phyloP scores from a whole-genome alignment of 1,140 invertebrate species.

The Drosophila tristis region DNA sequence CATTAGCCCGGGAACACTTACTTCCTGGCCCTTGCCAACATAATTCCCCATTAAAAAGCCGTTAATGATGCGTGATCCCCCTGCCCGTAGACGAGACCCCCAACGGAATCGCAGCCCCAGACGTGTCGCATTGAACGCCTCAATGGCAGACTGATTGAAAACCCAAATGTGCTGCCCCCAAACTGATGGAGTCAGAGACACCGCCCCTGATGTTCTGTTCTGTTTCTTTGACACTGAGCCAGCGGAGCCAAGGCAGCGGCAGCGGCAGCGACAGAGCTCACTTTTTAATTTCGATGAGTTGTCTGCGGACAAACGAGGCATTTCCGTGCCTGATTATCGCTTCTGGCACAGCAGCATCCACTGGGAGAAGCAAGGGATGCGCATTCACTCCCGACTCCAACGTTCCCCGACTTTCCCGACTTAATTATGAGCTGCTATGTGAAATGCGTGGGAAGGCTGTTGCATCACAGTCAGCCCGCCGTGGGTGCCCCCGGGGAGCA shows the following conservation, averaged over 20 bases:
- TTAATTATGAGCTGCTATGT: conserved; percentile 58
- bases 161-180: conserved; percentile 52
- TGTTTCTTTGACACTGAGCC: conserved; percentile 59
- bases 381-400: not conserved
- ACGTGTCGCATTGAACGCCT: conserved; percentile 70
- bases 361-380: conserved; percentile 14
- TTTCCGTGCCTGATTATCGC: conserved; percentile 68
- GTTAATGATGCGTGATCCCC: conserved; percentile 68
- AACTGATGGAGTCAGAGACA: conserved; percentile 5
- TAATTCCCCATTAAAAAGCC: conserved; percentile 59
- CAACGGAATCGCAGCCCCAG: conserved; percentile 31
- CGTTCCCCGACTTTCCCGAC: conserved; percentile 14
- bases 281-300: conserved; percentile 61
- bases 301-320: conserved; percentile 68
- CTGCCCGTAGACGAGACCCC: not conserved
- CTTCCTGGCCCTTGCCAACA: conserved; percentile 8
- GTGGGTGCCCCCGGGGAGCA: not conserved
- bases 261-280: conserved; percentile 18
- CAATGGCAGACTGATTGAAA: conserved; percentile 78
- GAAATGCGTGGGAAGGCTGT: conserved; percentile 72
- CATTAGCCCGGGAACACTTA: conserved; percentile 20
- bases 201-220: conserved; percentile 26
- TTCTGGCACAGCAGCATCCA: conserved; percentile 19
- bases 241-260: too few species aligned
- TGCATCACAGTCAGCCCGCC: conserved; percentile 7